Conservation (phyloP, 1,140 invertebrate genomes). For the Andrena cerasifolii region DNA sequence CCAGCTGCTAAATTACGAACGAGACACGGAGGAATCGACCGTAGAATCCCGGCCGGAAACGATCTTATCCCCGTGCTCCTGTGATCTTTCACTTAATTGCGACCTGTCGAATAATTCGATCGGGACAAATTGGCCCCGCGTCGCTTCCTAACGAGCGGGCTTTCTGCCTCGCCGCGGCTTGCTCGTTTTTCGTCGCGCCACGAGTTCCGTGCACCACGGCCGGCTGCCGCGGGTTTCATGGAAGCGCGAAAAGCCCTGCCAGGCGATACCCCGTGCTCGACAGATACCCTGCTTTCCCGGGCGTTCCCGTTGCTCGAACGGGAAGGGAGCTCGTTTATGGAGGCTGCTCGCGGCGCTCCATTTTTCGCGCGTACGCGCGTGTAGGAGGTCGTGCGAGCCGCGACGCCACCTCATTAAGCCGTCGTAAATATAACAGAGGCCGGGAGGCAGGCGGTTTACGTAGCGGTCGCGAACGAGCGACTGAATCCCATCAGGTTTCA, state of each 20-base stretch:
- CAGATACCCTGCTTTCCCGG: not conserved
- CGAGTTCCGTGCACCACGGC: not conserved
- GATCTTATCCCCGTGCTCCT: not conserved
- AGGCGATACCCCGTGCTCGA: not conserved
- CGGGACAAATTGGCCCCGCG: conserved; percentile 40
- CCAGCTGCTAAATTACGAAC: not conserved
- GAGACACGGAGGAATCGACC: not conserved
- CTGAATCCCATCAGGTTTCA: conserved; percentile 19
- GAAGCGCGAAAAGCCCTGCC: not conserved
- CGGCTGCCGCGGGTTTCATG: not conserved
- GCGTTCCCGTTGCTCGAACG: not conserved
- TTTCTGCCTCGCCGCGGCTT: conserved; percentile 21
- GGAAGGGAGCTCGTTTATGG: conserved; percentile 1
- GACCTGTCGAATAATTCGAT: conserved; percentile 35
- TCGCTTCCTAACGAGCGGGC: conserved; percentile 35
- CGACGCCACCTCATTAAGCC: conserved; percentile 16
- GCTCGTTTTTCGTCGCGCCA: conserved; percentile 18
- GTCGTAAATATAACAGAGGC: not conserved
- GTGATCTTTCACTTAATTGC: conserved; percentile 34
- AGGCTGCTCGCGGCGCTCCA: not conserved
- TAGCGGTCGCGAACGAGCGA: not conserved
- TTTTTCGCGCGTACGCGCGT: not conserved
- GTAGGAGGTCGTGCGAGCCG: too few species aligned
- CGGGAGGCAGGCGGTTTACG: not conserved
- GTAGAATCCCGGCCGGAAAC: not conserved